Conservation (phyloP, 23 tunicate species). For the Corella eumyota region DNA sequence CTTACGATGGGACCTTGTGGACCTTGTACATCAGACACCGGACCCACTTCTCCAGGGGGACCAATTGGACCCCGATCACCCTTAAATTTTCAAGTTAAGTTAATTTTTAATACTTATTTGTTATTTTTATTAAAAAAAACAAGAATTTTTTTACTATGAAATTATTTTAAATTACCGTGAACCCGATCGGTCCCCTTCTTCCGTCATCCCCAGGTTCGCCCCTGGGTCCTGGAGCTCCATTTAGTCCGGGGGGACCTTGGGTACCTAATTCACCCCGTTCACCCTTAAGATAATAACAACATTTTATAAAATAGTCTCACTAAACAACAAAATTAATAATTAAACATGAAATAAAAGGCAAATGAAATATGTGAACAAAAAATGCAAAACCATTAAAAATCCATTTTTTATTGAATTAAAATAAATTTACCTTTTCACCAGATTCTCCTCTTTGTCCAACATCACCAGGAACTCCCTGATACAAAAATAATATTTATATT, state of each 20-base stretch:
- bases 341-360: no score
- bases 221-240: constrained; percentile 4
- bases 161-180: neutral
- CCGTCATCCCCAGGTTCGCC: constrained; percentile 20
- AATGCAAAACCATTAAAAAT: no score
- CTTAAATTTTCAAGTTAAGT: neutral
- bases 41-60: constrained; percentile 14
- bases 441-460: constrained; percentile 16
- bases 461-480: constrained; percentile 32
- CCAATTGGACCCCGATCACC: constrained; percentile 42
- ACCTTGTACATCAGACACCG: constrained; percentile 15
- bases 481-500: neutral
- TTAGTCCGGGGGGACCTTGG: constrained; percentile 15
- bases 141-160: neutral
- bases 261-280: constrained; percentile 9
- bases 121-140: neutral
- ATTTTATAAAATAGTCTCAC: neutral
- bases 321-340: no score
- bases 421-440: constrained; percentile 27
- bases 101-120: neutral
- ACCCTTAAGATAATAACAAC: constrained; percentile 1
- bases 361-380: no score
- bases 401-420: no score
- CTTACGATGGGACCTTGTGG: constrained; percentile 32
- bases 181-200: constrained; percentile 14